phyloP scores from a whole-genome alignment of 2,113 vertebrate genomes.

The Dendrocopos noguchii region DNA sequence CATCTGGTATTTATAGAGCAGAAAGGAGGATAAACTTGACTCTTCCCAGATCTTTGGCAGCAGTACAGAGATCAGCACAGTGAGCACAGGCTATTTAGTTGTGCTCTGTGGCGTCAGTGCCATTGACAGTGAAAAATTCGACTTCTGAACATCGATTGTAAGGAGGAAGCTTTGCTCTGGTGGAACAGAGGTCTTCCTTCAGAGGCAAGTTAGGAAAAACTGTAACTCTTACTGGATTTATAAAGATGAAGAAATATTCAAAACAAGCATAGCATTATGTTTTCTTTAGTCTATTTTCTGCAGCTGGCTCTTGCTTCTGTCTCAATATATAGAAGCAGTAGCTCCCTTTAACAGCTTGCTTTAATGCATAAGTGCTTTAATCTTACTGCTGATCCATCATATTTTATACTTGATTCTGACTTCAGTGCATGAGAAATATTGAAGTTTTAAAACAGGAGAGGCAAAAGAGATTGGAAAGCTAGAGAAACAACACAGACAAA shows the following conservation, averaged over 20 bases:
- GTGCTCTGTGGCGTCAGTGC: rapidly evolving
- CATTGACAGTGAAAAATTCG: neutral
- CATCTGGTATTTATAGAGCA: neutral
- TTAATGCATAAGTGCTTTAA: neutral
- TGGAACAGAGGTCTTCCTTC: neutral
- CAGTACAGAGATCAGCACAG: neutral
- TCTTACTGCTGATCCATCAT: neutral
- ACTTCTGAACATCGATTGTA: neutral
- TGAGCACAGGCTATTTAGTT: neutral
- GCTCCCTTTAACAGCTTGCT: neutral
- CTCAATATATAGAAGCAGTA: neutral
- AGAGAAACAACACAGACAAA: neutral
- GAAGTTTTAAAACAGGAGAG: neutral
- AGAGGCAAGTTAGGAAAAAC: neutral
- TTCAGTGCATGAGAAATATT: neutral
- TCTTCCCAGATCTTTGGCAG: neutral
- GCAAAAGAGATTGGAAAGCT: neutral
- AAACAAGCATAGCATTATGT: neutral
- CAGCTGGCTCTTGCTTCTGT: neutral
- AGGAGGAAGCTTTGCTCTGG: neutral
- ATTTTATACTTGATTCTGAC: neutral
- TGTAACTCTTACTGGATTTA: neutral
- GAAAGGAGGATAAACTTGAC: neutral
- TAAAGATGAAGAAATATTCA: neutral
- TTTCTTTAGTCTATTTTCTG: neutral